Evolutionary conservation across 2,888 invertebrate species (phyloP).

Genomic region (Myopa testacea): DNA sequence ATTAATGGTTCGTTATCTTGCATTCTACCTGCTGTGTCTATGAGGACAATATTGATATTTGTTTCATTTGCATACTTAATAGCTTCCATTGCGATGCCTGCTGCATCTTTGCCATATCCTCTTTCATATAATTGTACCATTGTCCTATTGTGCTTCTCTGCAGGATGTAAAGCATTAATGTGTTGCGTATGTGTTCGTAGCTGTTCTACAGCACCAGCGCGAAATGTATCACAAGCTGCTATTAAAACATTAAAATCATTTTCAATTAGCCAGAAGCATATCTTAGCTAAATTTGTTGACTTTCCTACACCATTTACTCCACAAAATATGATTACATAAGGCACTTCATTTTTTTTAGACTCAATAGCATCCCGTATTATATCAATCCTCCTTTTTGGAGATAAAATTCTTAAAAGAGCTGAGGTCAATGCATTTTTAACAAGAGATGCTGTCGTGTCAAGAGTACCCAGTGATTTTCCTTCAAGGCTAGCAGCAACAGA

Average conservation of each 20-base stretch:
- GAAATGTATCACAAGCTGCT: slow-evolving; percentile 99
- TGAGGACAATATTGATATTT: slow-evolving; percentile 90
- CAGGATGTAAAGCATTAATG: slow-evolving; percentile 93
- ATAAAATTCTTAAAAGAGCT: slow-evolving; percentile 92
- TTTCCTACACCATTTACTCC: slow-evolving; percentile 99
- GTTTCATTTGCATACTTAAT: slow-evolving; percentile 88
- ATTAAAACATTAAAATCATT: slow-evolving; percentile 96
- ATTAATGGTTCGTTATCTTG: slow-evolving; percentile 99
- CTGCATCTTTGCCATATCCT: slow-evolving; percentile 98
- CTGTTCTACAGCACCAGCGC: slow-evolving; percentile 99
- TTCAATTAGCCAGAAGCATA: slow-evolving; percentile 99
- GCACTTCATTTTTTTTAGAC: slow-evolving; percentile 83
- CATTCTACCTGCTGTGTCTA: slow-evolving; percentile 99
- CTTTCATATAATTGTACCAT: slow-evolving; percentile 98
- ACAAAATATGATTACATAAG: slow-evolving; percentile 96
- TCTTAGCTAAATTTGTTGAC: slow-evolving; percentile 98
- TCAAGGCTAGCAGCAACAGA: slow-evolving; percentile 91
- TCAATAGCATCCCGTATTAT: slow-evolving; percentile 96
- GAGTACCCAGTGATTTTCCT: slow-evolving; percentile 93
- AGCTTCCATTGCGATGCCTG: slow-evolving; percentile 98
- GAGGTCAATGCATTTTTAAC: slow-evolving; percentile 91
- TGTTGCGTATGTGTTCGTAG: slow-evolving; percentile 93
- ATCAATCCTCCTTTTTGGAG: slow-evolving; percentile 94
- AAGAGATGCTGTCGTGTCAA: slow-evolving; percentile 89
- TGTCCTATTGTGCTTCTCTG: slow-evolving; percentile 75